A percentile compares a stretch with the other conserved stretches of the same genome.
phyloP scores from a whole-genome alignment of 2,888 invertebrate genomes.

The Allophyes oxyacanthae region DNA sequence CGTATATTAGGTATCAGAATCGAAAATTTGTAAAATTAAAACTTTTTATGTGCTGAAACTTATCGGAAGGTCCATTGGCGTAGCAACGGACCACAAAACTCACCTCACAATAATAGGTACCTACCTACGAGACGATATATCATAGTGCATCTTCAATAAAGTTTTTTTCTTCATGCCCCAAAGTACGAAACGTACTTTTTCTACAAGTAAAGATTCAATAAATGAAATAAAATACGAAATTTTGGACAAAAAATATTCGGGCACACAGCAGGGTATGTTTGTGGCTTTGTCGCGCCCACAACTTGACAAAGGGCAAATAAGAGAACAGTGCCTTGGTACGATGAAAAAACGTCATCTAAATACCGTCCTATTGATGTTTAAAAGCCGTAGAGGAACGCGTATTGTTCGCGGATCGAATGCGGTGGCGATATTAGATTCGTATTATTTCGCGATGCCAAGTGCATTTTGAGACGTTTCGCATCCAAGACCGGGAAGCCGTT shows the following conservation, averaged over 20 bases:
- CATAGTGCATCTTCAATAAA: slow-evolving; percentile 82
- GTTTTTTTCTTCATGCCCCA: slow-evolving; percentile 64
- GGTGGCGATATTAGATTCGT: slow-evolving; percentile 87
- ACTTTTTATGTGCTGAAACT: slow-evolving; percentile 4
- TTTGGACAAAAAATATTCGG: slow-evolving; percentile 80
- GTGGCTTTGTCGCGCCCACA: slow-evolving; percentile 89
- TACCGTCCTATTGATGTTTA: slow-evolving; percentile 87
- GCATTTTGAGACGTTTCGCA: slow-evolving; percentile 50
- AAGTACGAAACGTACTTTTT: slow-evolving; percentile 71
- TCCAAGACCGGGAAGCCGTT: slow-evolving; percentile 57
- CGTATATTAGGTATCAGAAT: too few relatives aligned
- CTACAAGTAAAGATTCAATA: slow-evolving; percentile 75
- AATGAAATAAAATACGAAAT: slow-evolving; percentile 87
- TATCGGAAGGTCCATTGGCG: slow-evolving; percentile 46
- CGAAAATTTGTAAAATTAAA: not conserved
- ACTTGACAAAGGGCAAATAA: slow-evolving; percentile 88
- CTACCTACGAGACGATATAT: slow-evolving; percentile 81
- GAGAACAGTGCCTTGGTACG: slow-evolving; percentile 80
- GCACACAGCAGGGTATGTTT: slow-evolving; percentile 86
- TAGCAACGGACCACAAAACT: slow-evolving; percentile 72
- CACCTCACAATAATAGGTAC: slow-evolving; percentile 72
- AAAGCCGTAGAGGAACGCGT: slow-evolving; percentile 85
- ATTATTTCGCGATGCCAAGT: slow-evolving; percentile 74
- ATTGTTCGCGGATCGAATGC: slow-evolving; percentile 83
- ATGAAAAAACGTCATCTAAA: slow-evolving; percentile 86